Evolutionary conservation across 2,888 invertebrate genomes (phyloP).

Genomic region (Aphidius colemani): DNA sequence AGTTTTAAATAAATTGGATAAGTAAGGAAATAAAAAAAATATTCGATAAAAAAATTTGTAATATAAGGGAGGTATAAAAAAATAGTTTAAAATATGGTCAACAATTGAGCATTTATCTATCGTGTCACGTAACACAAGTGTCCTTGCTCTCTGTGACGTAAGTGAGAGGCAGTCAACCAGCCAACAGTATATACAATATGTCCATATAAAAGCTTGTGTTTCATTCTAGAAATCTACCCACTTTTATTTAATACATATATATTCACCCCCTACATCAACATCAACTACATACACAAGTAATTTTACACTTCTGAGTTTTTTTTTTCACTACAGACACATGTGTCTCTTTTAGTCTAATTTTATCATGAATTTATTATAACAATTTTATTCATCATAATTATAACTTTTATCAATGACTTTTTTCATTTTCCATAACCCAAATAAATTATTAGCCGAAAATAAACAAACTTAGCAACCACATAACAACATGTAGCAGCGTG

Average conservation of each 20-base stretch:
- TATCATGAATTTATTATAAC: too few relatives aligned
- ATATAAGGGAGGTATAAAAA: constrained; percentile 1
- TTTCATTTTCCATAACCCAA: too few relatives aligned
- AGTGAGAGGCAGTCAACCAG: constrained; percentile 10
- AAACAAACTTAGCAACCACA: too few relatives aligned
- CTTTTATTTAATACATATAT: neutral
- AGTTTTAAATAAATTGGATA: too few relatives aligned
- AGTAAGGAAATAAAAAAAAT: too few relatives aligned
- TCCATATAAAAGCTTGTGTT: neutral
- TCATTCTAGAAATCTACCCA: neutral
- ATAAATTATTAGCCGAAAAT: too few relatives aligned
- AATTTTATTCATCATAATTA: too few relatives aligned
- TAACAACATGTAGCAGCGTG: too few relatives aligned
- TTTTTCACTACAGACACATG: neutral
- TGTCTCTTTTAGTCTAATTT: too few relatives aligned
- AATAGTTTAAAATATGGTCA: constrained; percentile 9
- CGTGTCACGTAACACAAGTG: constrained; percentile 13
- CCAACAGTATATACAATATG: constrained; percentile 6
- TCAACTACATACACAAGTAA: neutral
- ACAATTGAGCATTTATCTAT: constrained; percentile 17
- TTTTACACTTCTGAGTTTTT: neutral
- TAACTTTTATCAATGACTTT: too few relatives aligned
- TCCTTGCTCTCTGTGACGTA: constrained; percentile 26
- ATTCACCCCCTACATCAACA: neutral
- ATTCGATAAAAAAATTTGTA: neutral